phyloP scores from a whole-genome alignment of 2,797 vertebrate species.

The Picus viridis region DNA sequence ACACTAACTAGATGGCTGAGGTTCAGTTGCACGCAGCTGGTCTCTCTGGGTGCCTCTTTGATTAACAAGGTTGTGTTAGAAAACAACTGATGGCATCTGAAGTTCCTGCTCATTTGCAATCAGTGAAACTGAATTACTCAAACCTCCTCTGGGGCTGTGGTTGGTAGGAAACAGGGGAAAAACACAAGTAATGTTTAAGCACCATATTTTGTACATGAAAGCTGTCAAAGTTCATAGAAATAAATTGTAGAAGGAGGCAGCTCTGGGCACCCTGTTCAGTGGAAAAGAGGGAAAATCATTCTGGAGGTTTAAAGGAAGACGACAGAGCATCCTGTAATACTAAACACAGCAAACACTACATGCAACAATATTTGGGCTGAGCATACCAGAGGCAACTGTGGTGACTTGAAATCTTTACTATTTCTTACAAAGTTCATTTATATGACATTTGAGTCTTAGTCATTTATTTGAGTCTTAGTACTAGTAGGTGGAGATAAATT shows the following conservation, averaged over 20 bases:
- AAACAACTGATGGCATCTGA: conserved; percentile 37
- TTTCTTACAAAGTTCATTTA: not conserved
- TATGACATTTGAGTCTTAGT: not conserved
- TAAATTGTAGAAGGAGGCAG: conserved; percentile 24
- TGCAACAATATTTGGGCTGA: not conserved
- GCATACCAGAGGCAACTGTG: not conserved
- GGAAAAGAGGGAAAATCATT: conserved; percentile 21
- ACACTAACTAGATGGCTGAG: not conserved
- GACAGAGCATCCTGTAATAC: not conserved
- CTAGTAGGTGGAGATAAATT: not conserved
- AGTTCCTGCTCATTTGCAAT: conserved; percentile 22
- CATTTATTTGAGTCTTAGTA: not conserved
- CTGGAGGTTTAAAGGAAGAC: not conserved
- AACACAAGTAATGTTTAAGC: not conserved
- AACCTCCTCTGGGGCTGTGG: not conserved
- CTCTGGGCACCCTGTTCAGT: not conserved
- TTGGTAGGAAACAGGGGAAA: not conserved
- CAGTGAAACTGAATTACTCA: conserved; percentile 42
- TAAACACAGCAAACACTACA: not conserved
- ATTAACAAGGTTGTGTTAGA: conserved; percentile 44
- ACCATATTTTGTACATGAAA: conserved; percentile 19
- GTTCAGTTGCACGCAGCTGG: conserved; percentile 23
- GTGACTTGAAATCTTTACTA: not conserved
- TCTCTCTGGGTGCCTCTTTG: conserved; percentile 20
- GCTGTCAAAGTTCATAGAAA: conserved; percentile 34